These are phyloP conservation scores for Leptinotarsa defecta DNA, from an alignment of 1,140 invertebrate genomes.

Conservation along the genomic window DNA sequence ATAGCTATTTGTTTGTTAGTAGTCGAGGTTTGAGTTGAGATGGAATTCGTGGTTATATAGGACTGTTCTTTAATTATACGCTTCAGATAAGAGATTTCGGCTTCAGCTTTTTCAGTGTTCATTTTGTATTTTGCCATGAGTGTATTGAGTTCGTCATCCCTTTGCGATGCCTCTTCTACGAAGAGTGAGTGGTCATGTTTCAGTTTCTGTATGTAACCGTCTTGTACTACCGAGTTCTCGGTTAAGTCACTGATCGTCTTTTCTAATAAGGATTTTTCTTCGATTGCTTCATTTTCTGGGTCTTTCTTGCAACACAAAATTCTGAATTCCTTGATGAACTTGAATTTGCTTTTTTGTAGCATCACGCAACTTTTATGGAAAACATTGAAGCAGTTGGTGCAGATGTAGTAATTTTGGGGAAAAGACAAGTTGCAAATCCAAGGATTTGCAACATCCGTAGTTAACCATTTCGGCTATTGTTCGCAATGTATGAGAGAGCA, in stretches of 20 bases:
- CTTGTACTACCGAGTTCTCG: not conserved
- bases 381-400: conserved; percentile 8
- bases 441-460: not conserved
- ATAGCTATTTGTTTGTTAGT: too few species aligned
- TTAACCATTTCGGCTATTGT: not conserved
- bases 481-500: too few species aligned
- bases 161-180: conserved; percentile 1
- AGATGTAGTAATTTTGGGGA: conserved; percentile 4
- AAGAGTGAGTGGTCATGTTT: not conserved
- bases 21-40: too few species aligned
- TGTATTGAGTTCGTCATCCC: not conserved
- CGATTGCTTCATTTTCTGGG: not conserved
- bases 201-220: conserved; percentile 2
- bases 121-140: not conserved
- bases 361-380: conserved; percentile 3
- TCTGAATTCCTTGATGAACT: not conserved
- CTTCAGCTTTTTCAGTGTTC: too few species aligned
- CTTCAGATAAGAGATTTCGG: too few species aligned
- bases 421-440: too few species aligned
- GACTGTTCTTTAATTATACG: too few species aligned
- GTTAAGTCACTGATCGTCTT: not conserved
- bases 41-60: too few species aligned
- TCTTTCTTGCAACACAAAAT: not conserved
- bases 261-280: conserved; percentile 4
- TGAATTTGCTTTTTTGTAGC: not conserved